These are phyloP conservation scores for Macquaria ambigua DNA, from an alignment of 2,113 vertebrate species.

Conservation along the genomic window DNA sequence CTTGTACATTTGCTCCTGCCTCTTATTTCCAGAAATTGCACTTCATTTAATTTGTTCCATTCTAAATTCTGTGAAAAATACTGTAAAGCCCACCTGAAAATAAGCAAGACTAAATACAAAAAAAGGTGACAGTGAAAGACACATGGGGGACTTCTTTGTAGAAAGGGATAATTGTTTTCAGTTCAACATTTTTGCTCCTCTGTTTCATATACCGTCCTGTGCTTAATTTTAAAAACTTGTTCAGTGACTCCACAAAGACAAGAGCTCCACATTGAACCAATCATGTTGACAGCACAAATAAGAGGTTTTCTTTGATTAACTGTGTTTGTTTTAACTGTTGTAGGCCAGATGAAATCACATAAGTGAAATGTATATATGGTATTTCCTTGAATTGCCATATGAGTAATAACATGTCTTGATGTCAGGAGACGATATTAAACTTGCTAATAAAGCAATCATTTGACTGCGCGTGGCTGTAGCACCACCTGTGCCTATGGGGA, in stretches of 20 bases:
- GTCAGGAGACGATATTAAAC: not conserved
- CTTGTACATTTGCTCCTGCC: not conserved
- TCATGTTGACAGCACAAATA: not conserved
- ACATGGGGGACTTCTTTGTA: rapidly evolving
- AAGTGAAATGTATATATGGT: not conserved
- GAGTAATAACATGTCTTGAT: not conserved
- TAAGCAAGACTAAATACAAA: not conserved
- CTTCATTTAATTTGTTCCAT: not conserved
- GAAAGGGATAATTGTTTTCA: not conserved
- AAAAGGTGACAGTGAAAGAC: not conserved
- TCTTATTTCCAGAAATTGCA: not conserved
- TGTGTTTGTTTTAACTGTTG: conserved; percentile 7
- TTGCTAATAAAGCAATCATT: not conserved
- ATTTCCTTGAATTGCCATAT: no score
- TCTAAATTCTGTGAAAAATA: not conserved
- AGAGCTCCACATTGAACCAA: not conserved
- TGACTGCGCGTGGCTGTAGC: not conserved
- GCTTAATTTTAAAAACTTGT: not conserved
- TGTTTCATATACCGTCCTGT: not conserved
- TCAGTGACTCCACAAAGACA: not conserved
- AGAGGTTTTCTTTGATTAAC: not conserved
- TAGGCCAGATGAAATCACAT: not conserved
- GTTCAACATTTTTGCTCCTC: not conserved
- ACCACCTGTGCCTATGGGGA: not conserved
- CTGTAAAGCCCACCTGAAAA: not conserved